A percentile compares a stretch with the other conserved stretches of the same genome.
Evolutionary conservation across 2,797 vertebrate species (phyloP).

Genomic region (Aselliscus stoliczkanus): DNA sequence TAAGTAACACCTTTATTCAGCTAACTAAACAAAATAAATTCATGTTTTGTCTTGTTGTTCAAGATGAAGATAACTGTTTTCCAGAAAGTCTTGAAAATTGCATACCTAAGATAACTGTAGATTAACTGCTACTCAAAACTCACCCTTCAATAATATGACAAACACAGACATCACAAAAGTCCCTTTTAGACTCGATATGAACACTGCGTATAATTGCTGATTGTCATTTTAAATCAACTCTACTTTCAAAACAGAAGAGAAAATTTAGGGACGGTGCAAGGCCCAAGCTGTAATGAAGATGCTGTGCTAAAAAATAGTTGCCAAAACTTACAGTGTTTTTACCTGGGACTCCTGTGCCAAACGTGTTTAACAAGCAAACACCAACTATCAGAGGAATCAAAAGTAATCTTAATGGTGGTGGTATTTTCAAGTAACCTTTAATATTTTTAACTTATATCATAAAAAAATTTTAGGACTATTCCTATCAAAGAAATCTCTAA

Average conservation of each 20-base stretch:
- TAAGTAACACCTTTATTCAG: neutral
- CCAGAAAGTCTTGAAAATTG: neutral
- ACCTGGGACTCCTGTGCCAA: neutral
- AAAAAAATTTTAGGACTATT: neutral
- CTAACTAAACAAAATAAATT: constrained; percentile 19
- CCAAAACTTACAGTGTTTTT: constrained; percentile 31
- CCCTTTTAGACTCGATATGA: neutral
- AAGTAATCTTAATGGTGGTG: constrained; percentile 7
- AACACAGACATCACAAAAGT: neutral
- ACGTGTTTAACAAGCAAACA: constrained; percentile 39
- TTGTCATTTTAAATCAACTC: neutral
- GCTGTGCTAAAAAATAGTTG: neutral
- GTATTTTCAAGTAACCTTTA: constrained; percentile 29
- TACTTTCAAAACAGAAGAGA: constrained; percentile 24
- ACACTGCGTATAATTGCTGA: neutral
- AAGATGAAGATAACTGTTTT: neutral
- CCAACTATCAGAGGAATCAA: neutral
- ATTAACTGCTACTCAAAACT: constrained; percentile 1
- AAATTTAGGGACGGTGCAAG: neutral
- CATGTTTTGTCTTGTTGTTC: neutral
- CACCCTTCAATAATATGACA: neutral
- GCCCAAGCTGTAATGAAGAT: neutral
- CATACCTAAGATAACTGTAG: neutral
- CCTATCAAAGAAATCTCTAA: constrained; percentile 20
- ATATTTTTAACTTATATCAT: constrained; percentile 26